Base-by-base conservation (phyloP, 2,888 invertebrate species). In the Cryptocephalus moraei region DNA sequence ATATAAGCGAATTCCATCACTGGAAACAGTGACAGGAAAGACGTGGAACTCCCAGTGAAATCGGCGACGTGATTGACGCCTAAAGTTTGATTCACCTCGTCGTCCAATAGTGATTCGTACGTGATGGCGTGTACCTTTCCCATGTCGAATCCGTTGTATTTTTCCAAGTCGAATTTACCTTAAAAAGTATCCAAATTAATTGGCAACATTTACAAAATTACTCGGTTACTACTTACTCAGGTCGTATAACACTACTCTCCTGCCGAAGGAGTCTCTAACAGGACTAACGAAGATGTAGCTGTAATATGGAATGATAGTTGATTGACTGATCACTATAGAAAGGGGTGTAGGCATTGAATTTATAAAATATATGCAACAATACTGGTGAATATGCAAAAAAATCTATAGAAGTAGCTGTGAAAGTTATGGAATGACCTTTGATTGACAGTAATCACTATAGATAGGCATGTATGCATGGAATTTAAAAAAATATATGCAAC, bases 261-360 rank as follows among this genome's bases (percentile, higher is more conserved):
- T 77, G 43, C 88, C 89, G 58, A 76, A 69, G 56, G 72, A 74
- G 69, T 90, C 89, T 50, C 84, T 75, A 50, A 81, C 78, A 32
- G 88, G 89, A 45, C 86, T 82, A 14, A 80, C 82, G 59, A 82
- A 82, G 56, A 87, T 77, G 65, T 86, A 88, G 63, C 84, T 84
- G 61, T 43, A 67, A n/a, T n/a, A n/a, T n/a, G n/a, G n/a, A n/a
- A n/a, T n/a, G n/a, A n/a, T n/a, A n/a, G n/a, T n/a, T n/a, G n/a
- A n/a, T n/a, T n/a, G n/a, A n/a, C n/a, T n/a, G n/a, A n/a, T n/a
- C n/a, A n/a, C n/a, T n/a, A n/a, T n/a, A n/a, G n/a, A n/a, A n/a
- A n/a, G n/a, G n/a, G n/a, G n/a, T n/a, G n/a, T n/a, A n/a, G n/a
- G n/a, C n/a, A n/a, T n/a, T n/a, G n/a, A n/a, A n/a, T n/a, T n/a